Base-by-base conservation (phyloP, 1,140 invertebrate species). In the Drosophila albomicans region DNA sequence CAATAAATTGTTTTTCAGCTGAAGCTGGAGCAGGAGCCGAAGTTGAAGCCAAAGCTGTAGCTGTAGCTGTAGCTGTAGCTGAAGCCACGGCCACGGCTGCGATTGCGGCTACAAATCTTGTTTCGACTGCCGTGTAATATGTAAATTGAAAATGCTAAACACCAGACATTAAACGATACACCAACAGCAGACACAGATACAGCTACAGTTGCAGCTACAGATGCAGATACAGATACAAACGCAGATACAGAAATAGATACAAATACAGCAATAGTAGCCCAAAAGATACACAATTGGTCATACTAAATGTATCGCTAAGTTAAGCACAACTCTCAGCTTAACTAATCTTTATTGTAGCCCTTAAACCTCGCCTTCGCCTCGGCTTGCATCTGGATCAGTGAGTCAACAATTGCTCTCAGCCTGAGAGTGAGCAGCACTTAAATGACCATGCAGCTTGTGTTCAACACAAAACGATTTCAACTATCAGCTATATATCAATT, bases 91-190 rank as follows among this genome's bases (percentile, higher is more conserved):
- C 28, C 52, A 35, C 20, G 58, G 48, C 43, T 25, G 65, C 48
- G 56, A 45, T 59, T 51, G 51, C 38, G 65, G 70, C 81, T 62
- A 89, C 84, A 89, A 88, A 88, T 88, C 84, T 84, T 88, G 84
- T 85, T 84, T 79, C 76, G 79, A 78, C 86, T 73, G 59, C 81
- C 81, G 86, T 88, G 84, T 88, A 88, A 88, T 88, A 88, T 88
- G 84, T 89, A 88, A 88, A 88, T 88, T 88, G 84, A 84, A 89
- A 88, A 88, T 88, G 84, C 84, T 88, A 88, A 88, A 88, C 84
- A 87, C 84, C 84, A 84, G 80, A 89, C 77, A 85, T 82, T 87
- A 82, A 79, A 76, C 71, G 69, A 45, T 59, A 59, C 69, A 46
- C 61, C 57, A 78, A 68, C 64, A 78, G 51, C 62, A 78, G 62